Evolutionary conservation across 1,140 invertebrate genomes (phyloP), one percentile per base, ranked within the genome.

Genomic region (Meteorus sp.): DNA sequence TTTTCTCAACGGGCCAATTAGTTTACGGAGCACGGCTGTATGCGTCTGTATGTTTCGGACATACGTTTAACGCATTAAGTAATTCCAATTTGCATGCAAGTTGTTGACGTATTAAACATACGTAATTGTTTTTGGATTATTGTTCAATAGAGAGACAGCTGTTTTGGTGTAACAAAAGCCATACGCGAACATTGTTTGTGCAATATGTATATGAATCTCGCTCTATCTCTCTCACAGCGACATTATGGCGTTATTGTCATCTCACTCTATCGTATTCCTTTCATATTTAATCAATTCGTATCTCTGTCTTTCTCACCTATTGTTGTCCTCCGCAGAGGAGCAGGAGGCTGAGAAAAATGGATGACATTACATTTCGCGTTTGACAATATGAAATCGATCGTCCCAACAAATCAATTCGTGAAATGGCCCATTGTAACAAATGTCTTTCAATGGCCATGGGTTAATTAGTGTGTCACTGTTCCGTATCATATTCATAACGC

Each of bases 21-120:
- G 25, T 47, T 47, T 22, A 6, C 39, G 15, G 15, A 17, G 39
- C 39, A 20, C 23, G 20, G 23, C 44, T 22, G 25, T 47, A 47
- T 20, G 44, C n/a, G n/a, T n/a, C n/a, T n/a, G n/a, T n/a, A n/a
- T n/a, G n/a, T n/a, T n/a, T n/a, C n/a, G n/a, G n/a, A 47, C 20
- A 17, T 39, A 15, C 37, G 20, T 45, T 13, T 20, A n/a, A 44
- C 19, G 20, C 15, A 3, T 19, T 15, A 45, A 8, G 33, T 19
- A n/a, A 2, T 9, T 23, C 25, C n/a, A n/a, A 29, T 13, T 15
- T 48, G 45, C 45, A 48, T 48, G 45, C 45, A 48, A 48, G 45
- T 48, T 48, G 23, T 48, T 48, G 15, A 43, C 7, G 13, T 35
- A 35, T 13, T 29, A 11, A 3, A 31, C 6, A 31, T 48, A 48